Evolutionary conservation across 2,888 invertebrate species (phyloP), one percentile per base, ranked within the genome.

Genomic region (Spicauda simplicius): DNA sequence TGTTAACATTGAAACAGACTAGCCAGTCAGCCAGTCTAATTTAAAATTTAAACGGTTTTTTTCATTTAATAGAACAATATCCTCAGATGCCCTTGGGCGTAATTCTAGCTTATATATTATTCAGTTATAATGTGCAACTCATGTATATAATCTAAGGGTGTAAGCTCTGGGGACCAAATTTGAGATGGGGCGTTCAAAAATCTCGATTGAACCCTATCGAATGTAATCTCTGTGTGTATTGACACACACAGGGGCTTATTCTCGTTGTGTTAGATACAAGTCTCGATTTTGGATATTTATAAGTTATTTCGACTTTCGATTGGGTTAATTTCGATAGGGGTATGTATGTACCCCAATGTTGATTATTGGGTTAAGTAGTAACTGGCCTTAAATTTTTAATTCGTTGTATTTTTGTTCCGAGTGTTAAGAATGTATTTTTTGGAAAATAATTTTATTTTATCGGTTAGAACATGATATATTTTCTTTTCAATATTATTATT

Each of bases 121-220:
- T 82, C 80, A 84, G 77, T 80, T 81, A 75, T 77, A 87, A 86
- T 88, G 85, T 87, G 82, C 80, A 78, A 77, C 72, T 82, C 77
- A 76, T 83, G 83, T 78, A 79, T 72, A 76, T 76, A 76, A 74
- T 76, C 74, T 77, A 84, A 86, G 89, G 90, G 89, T 82, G 80
- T 77, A 76, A 71, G 74, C 90, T 82, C 89, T 70, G 75, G 90
- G 88, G 90, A 88, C 83, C 70, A 78, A 80, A 80, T 87, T 84
- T 79, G 83, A 86, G 85, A 86, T 82, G 82, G 84, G 84, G 86
- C 78, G 82, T 79, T 84, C 89, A 89, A 88, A 88, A 89, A 88
- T 89, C 87, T 81, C 75, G 74, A 79, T 79, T 74, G 78, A 77
- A 76, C 77, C 77, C 77, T 77, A 77, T 78, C 75, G 74, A 72